Percentiles rank a stretch among this genome's conserved stretches.
Evolutionary conservation across 2,797 vertebrate genomes (phyloP).

Genomic region (Dallia pectoralis): DNA sequence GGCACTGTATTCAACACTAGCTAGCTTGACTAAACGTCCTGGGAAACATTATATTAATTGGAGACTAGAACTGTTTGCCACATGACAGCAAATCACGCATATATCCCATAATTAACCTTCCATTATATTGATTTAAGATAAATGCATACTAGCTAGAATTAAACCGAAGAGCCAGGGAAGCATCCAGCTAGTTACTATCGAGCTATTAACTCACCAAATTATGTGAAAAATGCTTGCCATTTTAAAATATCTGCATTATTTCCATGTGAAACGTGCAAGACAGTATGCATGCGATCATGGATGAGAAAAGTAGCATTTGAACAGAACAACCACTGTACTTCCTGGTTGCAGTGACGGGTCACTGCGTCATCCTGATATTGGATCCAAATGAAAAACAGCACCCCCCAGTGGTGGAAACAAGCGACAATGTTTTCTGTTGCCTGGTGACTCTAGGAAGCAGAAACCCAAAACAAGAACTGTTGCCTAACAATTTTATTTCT

Average conservation of each 20-base stretch:
- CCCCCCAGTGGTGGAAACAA: constrained; percentile 38
- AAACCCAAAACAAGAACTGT: background rate
- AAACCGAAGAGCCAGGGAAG: background rate
- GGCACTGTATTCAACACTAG: background rate
- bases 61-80: background rate
- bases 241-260: background rate
- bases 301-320: constrained; percentile 33
- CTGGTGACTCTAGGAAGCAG: constrained; percentile 51
- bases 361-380: background rate
- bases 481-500: background rate
- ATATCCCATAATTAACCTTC: background rate
- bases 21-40: background rate
- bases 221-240: background rate
- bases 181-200: background rate
- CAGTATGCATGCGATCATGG: background rate
- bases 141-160: background rate
- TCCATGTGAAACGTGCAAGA: background rate
- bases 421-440: constrained; percentile 60
- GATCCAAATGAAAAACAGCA: constrained; percentile 2
- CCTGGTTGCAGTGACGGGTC: constrained; percentile 40
- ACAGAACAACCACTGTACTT: constrained; percentile 30
- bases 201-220: constrained; percentile 11
- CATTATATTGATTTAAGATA: background rate
- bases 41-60: background rate
- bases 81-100: background rate